Evolutionary conservation across 2,797 vertebrate species (phyloP).

Genomic region (Lagorchestes hirsutus): DNA sequence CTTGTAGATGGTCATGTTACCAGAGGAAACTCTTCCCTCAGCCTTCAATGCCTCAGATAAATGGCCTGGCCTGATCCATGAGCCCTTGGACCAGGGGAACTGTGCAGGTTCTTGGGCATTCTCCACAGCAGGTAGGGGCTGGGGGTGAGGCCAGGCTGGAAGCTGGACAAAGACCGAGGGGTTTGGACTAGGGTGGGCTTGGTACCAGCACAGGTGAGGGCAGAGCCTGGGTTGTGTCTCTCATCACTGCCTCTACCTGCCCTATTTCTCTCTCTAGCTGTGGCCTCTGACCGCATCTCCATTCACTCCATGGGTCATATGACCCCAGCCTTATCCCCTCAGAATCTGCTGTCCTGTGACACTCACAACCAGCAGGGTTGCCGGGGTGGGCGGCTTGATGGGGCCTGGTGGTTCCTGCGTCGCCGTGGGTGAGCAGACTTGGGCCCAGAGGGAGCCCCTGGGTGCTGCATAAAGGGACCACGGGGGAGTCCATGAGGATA

Average conservation of each 20-base stretch:
- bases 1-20: constrained; percentile 92
- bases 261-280: constrained; percentile 85
- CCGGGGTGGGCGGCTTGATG: constrained; percentile 92
- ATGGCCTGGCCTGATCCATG: constrained; percentile 96
- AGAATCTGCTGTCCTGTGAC: constrained; percentile 97
- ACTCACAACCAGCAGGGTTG: constrained; percentile 95
- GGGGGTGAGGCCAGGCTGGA: fast-evolving
- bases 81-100: constrained; percentile 97
- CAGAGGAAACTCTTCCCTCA: constrained; percentile 87
- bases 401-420: constrained; percentile 97
- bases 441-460: neutral
- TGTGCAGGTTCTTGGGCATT: constrained; percentile 99
- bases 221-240: neutral
- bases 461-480: neutral
- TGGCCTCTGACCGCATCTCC: constrained; percentile 96
- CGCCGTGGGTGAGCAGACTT: constrained; percentile 89
- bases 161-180: neutral
- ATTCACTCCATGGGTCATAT: constrained; percentile 99
- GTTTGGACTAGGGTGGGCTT: neutral
- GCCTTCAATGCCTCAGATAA: constrained; percentile 93
- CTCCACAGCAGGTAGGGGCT: constrained; percentile 92
- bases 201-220: neutral
- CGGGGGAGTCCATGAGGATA: fast-evolving
- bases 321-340: constrained; percentile 95
- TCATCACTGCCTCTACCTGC: neutral